These are phyloP conservation scores for Drosophila lutescens DNA, from an alignment of 2,888 invertebrate genomes.

Conservation along the genomic window DNA sequence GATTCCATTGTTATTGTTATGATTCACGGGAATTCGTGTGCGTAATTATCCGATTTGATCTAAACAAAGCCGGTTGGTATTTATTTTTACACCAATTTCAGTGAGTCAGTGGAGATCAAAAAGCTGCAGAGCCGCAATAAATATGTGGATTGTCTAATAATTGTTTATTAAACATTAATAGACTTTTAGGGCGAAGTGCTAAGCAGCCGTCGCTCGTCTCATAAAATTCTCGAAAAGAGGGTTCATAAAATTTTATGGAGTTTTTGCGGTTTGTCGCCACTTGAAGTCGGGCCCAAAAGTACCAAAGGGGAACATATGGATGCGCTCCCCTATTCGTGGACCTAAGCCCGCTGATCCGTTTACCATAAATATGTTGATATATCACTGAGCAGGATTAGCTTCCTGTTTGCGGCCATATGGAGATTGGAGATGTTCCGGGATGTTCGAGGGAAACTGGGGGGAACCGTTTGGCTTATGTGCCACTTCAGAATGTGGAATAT, in stretches of 20 bases:
- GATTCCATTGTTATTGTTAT: slow-evolving; percentile 71
- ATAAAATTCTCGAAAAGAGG: slow-evolving; percentile 49
- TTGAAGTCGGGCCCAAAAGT: slow-evolving; percentile 27
- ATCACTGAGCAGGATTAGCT: slow-evolving; percentile 80
- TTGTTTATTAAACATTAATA: slow-evolving; percentile 78
- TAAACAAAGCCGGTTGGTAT: slow-evolving; percentile 44
- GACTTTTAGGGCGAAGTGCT: slow-evolving; percentile 61
- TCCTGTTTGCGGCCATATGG: slow-evolving; percentile 77
- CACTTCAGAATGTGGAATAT: slow-evolving; percentile 60
- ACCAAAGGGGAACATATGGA: slow-evolving; percentile 55
- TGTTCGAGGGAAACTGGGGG: slow-evolving; percentile 12
- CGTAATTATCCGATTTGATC: slow-evolving; percentile 53
- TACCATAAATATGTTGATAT: slow-evolving; percentile 80
- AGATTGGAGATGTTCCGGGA: slow-evolving; percentile 29
- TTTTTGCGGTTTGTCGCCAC: slow-evolving; percentile 17
- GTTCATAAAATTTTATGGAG: slow-evolving; percentile 68
- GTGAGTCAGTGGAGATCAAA: slow-evolving; percentile 55
- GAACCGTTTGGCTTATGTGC: slow-evolving; percentile 33
- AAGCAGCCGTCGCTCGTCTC: slow-evolving; percentile 66
- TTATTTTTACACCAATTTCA: slow-evolving; percentile 52
- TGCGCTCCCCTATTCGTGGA: slow-evolving; percentile 2
- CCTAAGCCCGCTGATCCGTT: slow-evolving; percentile 75
- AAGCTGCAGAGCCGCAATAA: slow-evolving; percentile 42
- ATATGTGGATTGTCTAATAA: slow-evolving; percentile 69
- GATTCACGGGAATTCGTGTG: slow-evolving; percentile 71